phyloP scores from a whole-genome alignment of 1,140 invertebrate species.

The Aphaenogaster ashmeadi region DNA sequence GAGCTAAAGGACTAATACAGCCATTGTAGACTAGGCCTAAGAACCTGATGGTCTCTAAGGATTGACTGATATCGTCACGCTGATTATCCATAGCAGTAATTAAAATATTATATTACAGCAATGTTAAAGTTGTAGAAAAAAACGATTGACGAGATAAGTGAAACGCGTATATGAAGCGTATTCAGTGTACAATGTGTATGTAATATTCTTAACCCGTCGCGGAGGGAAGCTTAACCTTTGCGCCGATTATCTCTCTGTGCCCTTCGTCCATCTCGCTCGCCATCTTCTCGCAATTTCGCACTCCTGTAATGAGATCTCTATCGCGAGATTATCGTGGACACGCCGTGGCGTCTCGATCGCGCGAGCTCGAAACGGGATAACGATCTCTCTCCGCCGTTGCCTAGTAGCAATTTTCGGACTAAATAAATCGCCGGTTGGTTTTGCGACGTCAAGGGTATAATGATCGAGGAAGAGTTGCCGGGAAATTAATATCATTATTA shows the following conservation, averaged over 20 bases:
- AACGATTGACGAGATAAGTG: not conserved
- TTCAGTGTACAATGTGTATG: not conserved
- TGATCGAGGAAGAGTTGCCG: conserved; percentile 36
- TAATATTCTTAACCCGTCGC: conserved; percentile 25
- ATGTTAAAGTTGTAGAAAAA: not conserved
- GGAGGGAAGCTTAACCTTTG: conserved; percentile 69
- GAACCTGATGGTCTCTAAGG: not conserved
- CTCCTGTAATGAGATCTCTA: conserved; percentile 69
- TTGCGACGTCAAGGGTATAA: conserved; percentile 45
- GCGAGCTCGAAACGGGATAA: conserved; percentile 57
- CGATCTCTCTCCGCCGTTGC: conserved; percentile 49
- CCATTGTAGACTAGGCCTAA: too few species aligned
- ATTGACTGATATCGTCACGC: not conserved
- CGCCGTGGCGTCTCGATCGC: conserved; percentile 34
- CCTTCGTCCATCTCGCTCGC: conserved; percentile 4
- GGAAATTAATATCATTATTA: conserved; percentile 64
- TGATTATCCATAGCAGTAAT: not conserved
- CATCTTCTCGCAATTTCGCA: conserved; percentile 57
- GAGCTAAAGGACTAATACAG: too few species aligned
- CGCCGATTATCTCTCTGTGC: conserved; percentile 55
- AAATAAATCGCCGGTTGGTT: conserved; percentile 50
- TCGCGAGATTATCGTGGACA: conserved; percentile 48
- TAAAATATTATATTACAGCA: not conserved
- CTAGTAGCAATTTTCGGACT: conserved; percentile 63
- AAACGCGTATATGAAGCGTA: not conserved